Base-by-base conservation (phyloP, 2,113 vertebrate genomes). In the Sardina pilchardus region DNA sequence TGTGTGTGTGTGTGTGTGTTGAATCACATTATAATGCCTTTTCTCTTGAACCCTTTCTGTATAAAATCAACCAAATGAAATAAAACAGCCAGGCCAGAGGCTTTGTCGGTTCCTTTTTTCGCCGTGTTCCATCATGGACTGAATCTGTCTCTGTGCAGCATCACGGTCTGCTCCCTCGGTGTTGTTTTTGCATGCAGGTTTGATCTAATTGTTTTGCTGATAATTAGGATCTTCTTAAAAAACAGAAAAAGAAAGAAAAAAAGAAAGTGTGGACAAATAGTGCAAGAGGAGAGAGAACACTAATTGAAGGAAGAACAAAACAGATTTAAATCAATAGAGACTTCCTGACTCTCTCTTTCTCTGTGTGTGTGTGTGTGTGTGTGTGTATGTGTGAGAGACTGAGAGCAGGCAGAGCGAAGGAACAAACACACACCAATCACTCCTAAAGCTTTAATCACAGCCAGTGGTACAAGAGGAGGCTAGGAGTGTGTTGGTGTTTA, bases 281-380 rank as follows among this genome's bases (percentile, higher is more conserved):
- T 83, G 59, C 82, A 78, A 50, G 67, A 80, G 45, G 82, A 81
- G 82, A 86, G 84, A 83, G 84, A 87, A 85, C 84, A 56, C 75
- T 86, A 87, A 86, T 84, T 85, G 86, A 88, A 75, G 85, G 24
- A 78, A 84, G 45, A 87, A 82, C 83, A 81, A 87, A 85, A 89
- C 50, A 21, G 85, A 87, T 83, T 67, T 36, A 85, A 88, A 88
- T 90, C 85, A 86, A 86, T 85, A 82, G 50, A 85, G 43, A 75
- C 26, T 34, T 30, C 19, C 12, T 85, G 43, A 75, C 26, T 34
- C 47, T 34, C 10, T n/a, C n/a, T n/a, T n/a, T n/a, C n/a, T n/a
- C n/a, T n/a, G 36, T 44, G 21, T 63, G 83, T 71, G 83, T 44
- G 56, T n/a, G 36, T 67, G 36, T 67, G 9, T 71, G 26, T 80